A percentile compares a stretch with the other conserved stretches of the same genome.
phyloP scores from a whole-genome alignment of 2,113 vertebrate species.

The Hyla sarda region DNA sequence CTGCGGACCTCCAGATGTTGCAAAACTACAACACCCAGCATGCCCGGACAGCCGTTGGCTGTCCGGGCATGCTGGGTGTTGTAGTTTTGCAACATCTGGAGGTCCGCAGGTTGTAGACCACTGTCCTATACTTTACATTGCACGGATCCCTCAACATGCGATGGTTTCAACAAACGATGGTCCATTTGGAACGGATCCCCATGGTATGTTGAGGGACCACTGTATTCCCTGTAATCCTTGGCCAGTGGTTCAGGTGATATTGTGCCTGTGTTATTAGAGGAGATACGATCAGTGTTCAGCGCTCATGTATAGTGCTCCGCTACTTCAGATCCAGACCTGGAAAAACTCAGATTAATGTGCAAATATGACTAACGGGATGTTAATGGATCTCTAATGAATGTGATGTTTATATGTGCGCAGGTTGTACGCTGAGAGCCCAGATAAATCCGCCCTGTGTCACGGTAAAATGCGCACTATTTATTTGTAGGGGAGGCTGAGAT shows the following conservation, averaged over 20 bases:
- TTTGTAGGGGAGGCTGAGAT: conserved; percentile 1
- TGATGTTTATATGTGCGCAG: neutral
- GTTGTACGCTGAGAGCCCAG: neutral
- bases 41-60: no score
- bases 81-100: no score
- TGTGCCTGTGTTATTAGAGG: neutral
- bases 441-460: neutral
- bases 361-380: neutral
- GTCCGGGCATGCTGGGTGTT: no score
- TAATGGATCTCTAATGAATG: conserved; percentile 17
- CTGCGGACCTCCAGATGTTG: no score
- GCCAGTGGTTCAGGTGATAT: neutral
- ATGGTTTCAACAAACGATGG: no score
- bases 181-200: no score
- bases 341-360: neutral
- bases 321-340: neutral
- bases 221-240: neutral
- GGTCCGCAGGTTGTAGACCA: no score
- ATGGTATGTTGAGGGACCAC: no score
- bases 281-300: neutral
- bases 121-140: no score
- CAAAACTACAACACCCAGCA: no score
- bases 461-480: neutral
- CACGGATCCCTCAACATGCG: no score
- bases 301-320: no score